Base-by-base conservation (phyloP, 2,888 invertebrate species). In the Pristionchus maxplancki region DNA sequence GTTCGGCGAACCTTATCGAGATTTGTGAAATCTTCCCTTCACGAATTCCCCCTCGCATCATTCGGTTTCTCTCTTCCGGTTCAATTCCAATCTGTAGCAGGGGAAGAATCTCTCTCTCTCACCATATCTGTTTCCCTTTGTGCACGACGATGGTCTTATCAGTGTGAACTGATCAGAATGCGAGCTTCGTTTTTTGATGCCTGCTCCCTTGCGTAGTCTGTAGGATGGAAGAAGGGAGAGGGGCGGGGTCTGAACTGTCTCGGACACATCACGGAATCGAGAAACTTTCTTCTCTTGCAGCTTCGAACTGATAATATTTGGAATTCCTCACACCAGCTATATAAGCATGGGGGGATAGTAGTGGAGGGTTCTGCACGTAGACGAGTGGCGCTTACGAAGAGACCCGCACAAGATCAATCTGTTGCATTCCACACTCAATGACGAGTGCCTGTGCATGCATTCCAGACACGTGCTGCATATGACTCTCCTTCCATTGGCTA, bases 231-330 rank as follows among this genome's bases (percentile, higher is more conserved):
- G 71, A 44, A 28, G n/a, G 78, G 78, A 37, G 28, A 37, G 37
- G 71, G 71, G 40, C 34, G 71, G 34, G 71, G 71, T 40, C 34
- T 40, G 71, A 74, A 44, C 44, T 78, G 78, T 78, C 78, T 9
- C n/a, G n/a, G 78, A 40, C 71, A 74, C 37, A n/a, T 15, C 78
- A 44, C 78, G 44, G n/a, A 71, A 17, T 37, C 31, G 17, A 40
- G 78, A 78, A 78, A 44, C 44, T 50, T n/a, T n/a, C 24, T 58
- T 58, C 58, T 78, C 44, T 78, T 78, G 44, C 78, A 78, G 40
- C 74, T 40, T 40, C 74, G 78, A 78, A 78, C 78, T 78, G 78
- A 78, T 40, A 78, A 78, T 78, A 24, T 28, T 78, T 78, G 44
- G 78, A 78, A 78, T 78, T 78, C 78, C 78, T 1, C 11, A 78